Conservation (phyloP, 2,113 vertebrate species). For the Eublepharis macularius region DNA sequence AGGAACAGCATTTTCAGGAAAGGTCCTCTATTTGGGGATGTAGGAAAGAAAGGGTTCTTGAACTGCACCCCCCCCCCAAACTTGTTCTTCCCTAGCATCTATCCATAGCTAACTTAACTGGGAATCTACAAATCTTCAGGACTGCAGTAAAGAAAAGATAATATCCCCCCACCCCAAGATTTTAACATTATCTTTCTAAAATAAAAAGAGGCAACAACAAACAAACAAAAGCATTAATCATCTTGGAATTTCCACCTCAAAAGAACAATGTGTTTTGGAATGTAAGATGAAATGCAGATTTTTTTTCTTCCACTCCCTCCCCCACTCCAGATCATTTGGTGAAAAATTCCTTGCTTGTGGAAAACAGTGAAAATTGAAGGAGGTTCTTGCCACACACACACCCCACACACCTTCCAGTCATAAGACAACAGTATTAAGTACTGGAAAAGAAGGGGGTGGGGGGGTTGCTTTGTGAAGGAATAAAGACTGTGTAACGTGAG, state of each 20-base stretch:
- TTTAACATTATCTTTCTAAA: conserved; percentile 46
- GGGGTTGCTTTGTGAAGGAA: conserved; percentile 72
- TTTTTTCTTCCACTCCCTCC: conserved; percentile 16
- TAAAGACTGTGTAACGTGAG: conserved; percentile 72
- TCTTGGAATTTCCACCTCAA: conserved; percentile 75
- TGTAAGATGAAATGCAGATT: conserved; percentile 68
- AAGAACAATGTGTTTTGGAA: conserved; percentile 76
- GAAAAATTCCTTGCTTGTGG: conserved; percentile 70
- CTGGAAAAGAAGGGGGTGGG: conserved; percentile 38
- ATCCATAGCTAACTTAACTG: neutral
- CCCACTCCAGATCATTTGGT: conserved; percentile 31
- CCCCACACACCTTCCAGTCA: conserved; percentile 25
- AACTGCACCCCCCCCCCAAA: neutral
- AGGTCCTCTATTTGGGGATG: conserved; percentile 31
- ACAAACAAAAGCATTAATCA: conserved; percentile 78
- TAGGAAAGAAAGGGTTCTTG: conserved; percentile 14
- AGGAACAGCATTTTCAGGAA: conserved; percentile 43
- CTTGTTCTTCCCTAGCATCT: conserved; percentile 35
- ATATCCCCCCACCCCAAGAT: conserved; percentile 51
- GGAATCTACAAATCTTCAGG: conserved; percentile 50
- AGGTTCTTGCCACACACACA: conserved; percentile 29
- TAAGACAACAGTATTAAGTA: conserved; percentile 35
- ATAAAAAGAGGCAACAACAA: conserved; percentile 37
- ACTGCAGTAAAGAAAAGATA: conserved; percentile 49
- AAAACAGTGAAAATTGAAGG: conserved; percentile 56